phyloP scores from a whole-genome alignment of 2,888 invertebrate genomes.

The Sylvicola fuscatus region DNA sequence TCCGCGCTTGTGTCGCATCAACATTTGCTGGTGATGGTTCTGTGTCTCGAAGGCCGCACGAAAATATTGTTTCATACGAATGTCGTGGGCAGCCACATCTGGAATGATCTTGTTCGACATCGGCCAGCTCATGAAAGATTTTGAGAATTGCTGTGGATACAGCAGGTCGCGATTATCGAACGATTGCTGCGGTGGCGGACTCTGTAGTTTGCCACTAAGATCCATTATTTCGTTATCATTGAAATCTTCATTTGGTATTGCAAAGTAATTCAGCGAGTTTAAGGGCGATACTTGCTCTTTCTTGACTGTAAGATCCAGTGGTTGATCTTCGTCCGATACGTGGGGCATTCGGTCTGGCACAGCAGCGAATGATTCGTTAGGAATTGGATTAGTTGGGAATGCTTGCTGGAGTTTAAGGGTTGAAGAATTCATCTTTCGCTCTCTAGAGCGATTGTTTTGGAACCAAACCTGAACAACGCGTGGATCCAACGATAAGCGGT shows the following conservation, averaged over 20 bases:
- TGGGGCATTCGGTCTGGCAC: conserved; percentile 4
- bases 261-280: conserved; percentile 27
- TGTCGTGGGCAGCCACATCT: conserved; percentile 1
- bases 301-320: conserved; percentile 78
- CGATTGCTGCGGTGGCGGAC: conserved; percentile 28
- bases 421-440: conserved; percentile 41
- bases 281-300: conserved; percentile 52
- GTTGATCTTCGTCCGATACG: conserved; percentile 38
- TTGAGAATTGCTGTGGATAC: conserved; percentile 6
- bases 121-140: conserved; percentile 17
- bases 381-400: neutral
- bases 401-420: conserved; percentile 10
- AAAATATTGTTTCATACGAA: conserved; percentile 16
- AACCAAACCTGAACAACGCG: conserved; percentile 90
- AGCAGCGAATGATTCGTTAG: neutral
- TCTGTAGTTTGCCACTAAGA: conserved; percentile 44
- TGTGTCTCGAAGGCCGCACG: conserved; percentile 32
- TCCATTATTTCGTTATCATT: conserved; percentile 46
- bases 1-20: conserved; percentile 27
- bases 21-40: conserved; percentile 35
- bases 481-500: conserved; percentile 49
- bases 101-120: conserved; percentile 9
- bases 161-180: conserved; percentile 15
- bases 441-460: conserved; percentile 83
- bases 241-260: conserved; percentile 33